Percentiles rank a stretch among this genome's conserved stretches.
phyloP scores from a whole-genome alignment of 2,797 vertebrate species.

The Siniperca scherzeri region DNA sequence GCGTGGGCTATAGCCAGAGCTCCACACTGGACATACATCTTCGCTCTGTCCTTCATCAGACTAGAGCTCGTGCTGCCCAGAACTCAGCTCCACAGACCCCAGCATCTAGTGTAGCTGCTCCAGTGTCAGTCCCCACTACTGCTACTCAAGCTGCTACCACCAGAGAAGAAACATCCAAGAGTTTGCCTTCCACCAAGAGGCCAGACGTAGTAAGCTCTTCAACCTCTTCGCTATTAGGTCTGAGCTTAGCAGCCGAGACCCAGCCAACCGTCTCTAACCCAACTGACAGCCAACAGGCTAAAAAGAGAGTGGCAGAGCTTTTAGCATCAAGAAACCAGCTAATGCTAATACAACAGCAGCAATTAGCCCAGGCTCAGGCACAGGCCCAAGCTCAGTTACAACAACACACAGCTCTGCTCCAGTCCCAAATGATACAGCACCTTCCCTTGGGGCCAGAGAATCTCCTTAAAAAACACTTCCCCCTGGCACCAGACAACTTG shows the following conservation, averaged over 20 bases:
- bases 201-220: conserved; percentile 59
- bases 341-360: conserved; percentile 89
- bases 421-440: conserved; percentile 95
- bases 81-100: conserved; percentile 67
- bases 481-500: conserved; percentile 92
- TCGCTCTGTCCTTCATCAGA: conserved; percentile 98
- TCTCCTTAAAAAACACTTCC: conserved; percentile 91
- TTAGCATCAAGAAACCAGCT: conserved; percentile 92
- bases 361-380: conserved; percentile 88
- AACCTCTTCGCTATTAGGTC: conserved; percentile 44
- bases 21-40: conserved; percentile 99
- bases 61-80: conserved; percentile 96
- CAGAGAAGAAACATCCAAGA: conserved; percentile 72
- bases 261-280: conserved; percentile 77
- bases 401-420: conserved; percentile 95
- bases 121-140: conserved; percentile 75
- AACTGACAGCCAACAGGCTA: conserved; percentile 89
- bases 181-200: conserved; percentile 61
- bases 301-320: conserved; percentile 93
- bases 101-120: conserved; percentile 78
- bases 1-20: conserved; percentile 98
- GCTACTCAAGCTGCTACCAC: conserved; percentile 45
- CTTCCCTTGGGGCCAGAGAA: conserved; percentile 94
- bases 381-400: conserved; percentile 94
- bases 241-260: conserved; percentile 61